Evolutionary conservation across 30 jellyfish, hydroid and myxozoan species (phyloP), one percentile per base, ranked within the genome.

Genomic region (Hydractinia symbiolongicarpus): DNA sequence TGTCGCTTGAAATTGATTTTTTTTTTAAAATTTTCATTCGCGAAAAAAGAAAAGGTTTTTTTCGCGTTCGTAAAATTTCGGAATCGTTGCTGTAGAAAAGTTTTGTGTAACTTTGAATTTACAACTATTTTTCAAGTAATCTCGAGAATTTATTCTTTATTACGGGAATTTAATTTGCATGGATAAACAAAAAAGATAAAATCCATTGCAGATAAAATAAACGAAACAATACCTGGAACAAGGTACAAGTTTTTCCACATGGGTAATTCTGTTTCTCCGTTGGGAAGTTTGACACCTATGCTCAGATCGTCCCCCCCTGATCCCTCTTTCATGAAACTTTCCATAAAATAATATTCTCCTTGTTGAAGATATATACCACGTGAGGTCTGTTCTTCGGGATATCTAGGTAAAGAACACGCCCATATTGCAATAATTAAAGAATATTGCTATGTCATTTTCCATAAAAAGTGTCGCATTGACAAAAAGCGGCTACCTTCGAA

Each of bases 241-340:
- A 93, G 90, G 72, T 40, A 93, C 51, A 93, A 86, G 66, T 93
- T 88, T 50, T 79, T 76, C 55, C 87, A 57, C 9, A 88, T 84
- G 15, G 99, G 99, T 81, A 83, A 56, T 16, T 93, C 99, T 0
- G 66, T 14, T 54, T 76, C 72, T n/a, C 96, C 99, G 78, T 82
- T 88, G 5, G 99, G 99, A 17, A 83, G 55, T 40, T 90, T 90
- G 11, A 93, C 91, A n/a, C 96, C 99, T 50, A 93, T 80, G 60
- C 98, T 83, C 11, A 93, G 76, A 61, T 93, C 91, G 68, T 93
- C 99, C 17, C 99, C 96, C 0, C 94, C 95, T 4, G 96, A 79
- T 15, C 99, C 96, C 58, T 93, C 99, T 67, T 88, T 93, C 99
- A 93, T 93, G 76, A 88, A 87, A 15, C 98, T 86, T 57, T 93